A percentile compares a stretch with the other conserved stretches of the same genome.
Conservation (phyloP, 1,140 invertebrate species). For the Acromyrmex charruanus region DNA sequence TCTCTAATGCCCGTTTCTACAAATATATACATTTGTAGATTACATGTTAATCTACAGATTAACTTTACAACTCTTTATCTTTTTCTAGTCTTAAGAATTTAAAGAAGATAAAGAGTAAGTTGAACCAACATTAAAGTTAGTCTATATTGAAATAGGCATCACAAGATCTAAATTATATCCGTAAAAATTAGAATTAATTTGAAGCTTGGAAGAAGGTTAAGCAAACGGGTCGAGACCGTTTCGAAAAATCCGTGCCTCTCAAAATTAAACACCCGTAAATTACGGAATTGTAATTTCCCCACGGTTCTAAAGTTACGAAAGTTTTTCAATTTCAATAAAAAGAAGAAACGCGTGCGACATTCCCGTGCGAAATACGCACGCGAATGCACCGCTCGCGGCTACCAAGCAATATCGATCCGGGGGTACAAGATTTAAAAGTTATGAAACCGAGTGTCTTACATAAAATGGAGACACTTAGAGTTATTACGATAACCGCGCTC, state of each 20-base stretch:
- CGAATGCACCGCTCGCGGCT: background rate
- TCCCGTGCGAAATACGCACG: background rate
- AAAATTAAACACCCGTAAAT: background rate
- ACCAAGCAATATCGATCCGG: slow-evolving; percentile 61
- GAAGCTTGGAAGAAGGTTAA: background rate
- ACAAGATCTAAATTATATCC: too few relatives aligned
- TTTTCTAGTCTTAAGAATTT: too few relatives aligned
- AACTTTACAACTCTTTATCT: too few relatives aligned
- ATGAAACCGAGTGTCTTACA: slow-evolving; percentile 73
- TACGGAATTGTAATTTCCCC: slow-evolving; percentile 25
- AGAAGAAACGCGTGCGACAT: background rate
- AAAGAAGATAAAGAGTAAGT: too few relatives aligned
- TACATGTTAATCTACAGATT: too few relatives aligned
- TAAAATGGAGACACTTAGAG: slow-evolving; percentile 62
- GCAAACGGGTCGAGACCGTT: background rate
- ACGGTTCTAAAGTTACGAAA: background rate
- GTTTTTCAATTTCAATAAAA: slow-evolving; percentile 32
- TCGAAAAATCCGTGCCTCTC: background rate
- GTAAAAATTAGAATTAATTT: background rate
- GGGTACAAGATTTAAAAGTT: slow-evolving; percentile 73
- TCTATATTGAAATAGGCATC: too few relatives aligned
- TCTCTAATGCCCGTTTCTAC: background rate
- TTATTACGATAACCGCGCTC: slow-evolving; percentile 60
- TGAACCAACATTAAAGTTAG: background rate
- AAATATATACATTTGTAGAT: too few relatives aligned